Evolutionary conservation across 2,113 vertebrate genomes (phyloP).

Genomic region (Sigmodon hispidus): DNA sequence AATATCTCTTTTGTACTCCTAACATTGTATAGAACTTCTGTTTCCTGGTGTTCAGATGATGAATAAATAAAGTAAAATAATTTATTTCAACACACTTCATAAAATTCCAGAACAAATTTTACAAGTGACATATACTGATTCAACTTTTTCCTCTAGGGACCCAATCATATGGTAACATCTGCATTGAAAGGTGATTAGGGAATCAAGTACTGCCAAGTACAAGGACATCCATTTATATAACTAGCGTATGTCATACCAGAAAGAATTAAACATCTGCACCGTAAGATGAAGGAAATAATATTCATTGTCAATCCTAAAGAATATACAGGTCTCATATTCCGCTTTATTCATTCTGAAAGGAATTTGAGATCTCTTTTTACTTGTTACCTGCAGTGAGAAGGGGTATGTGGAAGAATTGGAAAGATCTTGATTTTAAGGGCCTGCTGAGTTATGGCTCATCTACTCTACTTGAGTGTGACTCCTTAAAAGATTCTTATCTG

Average conservation of each 20-base stretch:
- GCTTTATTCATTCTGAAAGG: not conserved
- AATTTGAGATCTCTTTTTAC: not conserved
- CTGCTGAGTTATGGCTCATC: not conserved
- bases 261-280: no score
- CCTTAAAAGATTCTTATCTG: not conserved
- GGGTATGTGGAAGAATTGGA: not conserved
- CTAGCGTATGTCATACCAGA: not conserved
- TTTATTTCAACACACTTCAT: not conserved
- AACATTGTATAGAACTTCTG: not conserved
- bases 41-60: not conserved
- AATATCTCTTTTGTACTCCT: not conserved
- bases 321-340: not conserved
- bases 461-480: not conserved
- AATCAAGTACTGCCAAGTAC: not conserved
- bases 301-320: not conserved
- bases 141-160: not conserved
- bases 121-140: not conserved
- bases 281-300: not conserved
- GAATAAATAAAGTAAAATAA: not conserved
- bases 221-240: not conserved
- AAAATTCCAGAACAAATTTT: not conserved
- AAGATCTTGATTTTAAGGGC: not conserved
- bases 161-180: not conserved
- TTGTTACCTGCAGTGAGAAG: not conserved
- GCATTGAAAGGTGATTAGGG: not conserved